A percentile compares a stretch with the other conserved stretches of the same genome.
Evolutionary conservation across 2,888 invertebrate genomes (phyloP).

Genomic region (Macrosiphum euphorbiae): DNA sequence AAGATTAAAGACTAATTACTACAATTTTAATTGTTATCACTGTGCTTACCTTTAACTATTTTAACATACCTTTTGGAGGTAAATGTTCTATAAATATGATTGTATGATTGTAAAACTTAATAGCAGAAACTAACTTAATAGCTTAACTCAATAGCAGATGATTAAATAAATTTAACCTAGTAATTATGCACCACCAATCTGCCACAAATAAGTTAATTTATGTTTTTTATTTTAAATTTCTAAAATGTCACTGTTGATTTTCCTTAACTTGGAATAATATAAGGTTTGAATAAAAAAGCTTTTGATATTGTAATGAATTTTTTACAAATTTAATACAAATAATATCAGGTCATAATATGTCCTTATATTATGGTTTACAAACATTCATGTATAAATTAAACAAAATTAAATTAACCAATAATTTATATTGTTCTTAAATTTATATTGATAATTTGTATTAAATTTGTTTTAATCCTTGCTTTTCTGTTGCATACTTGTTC

Average conservation of each 20-base stretch:
- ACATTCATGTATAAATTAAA: neutral
- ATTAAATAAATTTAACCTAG: neutral
- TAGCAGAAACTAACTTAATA: no score
- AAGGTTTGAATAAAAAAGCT: neutral
- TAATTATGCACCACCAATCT: neutral
- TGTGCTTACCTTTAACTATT: neutral
- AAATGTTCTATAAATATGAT: neutral
- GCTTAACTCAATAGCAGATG: neutral
- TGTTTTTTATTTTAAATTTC: no score
- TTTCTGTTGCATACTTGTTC: slow-evolving; percentile 39
- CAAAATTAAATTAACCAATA: neutral
- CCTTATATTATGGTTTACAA: neutral
- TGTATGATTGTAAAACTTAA: neutral
- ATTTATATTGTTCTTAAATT: neutral
- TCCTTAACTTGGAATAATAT: neutral
- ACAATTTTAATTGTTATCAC: neutral
- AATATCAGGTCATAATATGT: neutral
- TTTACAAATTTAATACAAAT: neutral
- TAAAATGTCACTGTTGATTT: neutral
- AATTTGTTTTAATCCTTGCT: slow-evolving; percentile 22
- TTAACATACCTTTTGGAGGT: neutral
- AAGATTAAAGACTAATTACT: slow-evolving; percentile 33
- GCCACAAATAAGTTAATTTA: no score
- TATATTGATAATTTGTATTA: neutral
- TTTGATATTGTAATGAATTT: neutral